Evolutionary conservation across 2,888 invertebrate species (phyloP).

Genomic region (Escarpia spicata): DNA sequence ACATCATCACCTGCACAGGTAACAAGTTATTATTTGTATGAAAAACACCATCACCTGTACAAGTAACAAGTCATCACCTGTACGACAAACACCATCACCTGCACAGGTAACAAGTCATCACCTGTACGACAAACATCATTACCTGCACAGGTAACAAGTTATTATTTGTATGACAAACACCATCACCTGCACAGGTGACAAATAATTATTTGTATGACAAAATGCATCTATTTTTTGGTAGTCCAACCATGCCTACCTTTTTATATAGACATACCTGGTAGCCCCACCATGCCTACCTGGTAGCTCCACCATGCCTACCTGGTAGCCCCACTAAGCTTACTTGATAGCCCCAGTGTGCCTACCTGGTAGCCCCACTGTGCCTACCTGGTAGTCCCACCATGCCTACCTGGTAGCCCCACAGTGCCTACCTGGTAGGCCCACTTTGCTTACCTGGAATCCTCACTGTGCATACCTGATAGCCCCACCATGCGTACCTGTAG

Average conservation of each 20-base stretch:
- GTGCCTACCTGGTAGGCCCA: neutral
- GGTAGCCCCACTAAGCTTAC: neutral
- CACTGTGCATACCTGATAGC: neutral
- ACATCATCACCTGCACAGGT: no score
- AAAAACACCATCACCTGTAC: no score
- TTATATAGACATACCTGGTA: neutral
- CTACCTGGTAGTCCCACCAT: neutral
- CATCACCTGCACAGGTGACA: slow-evolving; percentile 74
- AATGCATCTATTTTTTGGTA: neutral
- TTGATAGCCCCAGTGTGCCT: neutral
- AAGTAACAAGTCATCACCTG: slow-evolving; percentile 68
- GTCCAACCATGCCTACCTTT: neutral
- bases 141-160: slow-evolving; percentile 66
- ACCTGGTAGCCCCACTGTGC: neutral
- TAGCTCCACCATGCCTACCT: neutral
- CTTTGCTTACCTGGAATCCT: neutral
- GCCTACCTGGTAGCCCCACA: neutral
- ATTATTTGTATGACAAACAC: slow-evolving; percentile 57
- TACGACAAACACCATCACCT: slow-evolving; percentile 98
- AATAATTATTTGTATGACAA: no score
- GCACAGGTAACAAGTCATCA: slow-evolving; percentile 66
- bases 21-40: no score
- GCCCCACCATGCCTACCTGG: neutral
- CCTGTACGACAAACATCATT: slow-evolving; percentile 97
- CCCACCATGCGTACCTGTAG: neutral